Conservation (phyloP, 1,140 invertebrate species). For the Venustaconcha ellipsiformis region DNA sequence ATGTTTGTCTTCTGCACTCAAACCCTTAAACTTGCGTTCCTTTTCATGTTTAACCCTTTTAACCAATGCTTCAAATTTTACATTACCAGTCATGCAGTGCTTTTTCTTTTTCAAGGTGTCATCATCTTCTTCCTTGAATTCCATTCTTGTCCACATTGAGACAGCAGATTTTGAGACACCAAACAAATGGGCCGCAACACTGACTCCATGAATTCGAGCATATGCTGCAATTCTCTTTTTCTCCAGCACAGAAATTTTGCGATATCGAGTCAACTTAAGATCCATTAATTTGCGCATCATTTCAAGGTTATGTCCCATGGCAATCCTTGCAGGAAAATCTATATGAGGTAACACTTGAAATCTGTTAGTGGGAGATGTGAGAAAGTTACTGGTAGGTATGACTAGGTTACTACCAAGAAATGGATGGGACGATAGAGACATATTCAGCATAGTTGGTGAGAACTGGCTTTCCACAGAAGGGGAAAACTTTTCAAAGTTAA, state of each 20-base stretch:
- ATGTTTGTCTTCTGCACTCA: constrained; percentile 28
- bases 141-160: constrained; percentile 28
- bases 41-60: constrained; percentile 11
- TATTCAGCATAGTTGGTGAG: constrained; percentile 7
- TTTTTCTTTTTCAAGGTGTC: neutral
- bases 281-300: constrained; percentile 18
- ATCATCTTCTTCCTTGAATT: constrained; percentile 17
- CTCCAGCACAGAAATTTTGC: constrained; percentile 22
- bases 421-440: neutral
- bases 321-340: neutral
- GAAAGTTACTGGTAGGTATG: neutral
- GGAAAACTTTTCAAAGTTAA: neutral
- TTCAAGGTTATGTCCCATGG: constrained; percentile 18
- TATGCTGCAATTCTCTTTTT: constrained; percentile 25
- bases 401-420: neutral
- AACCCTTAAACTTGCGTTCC: constrained; percentile 21
- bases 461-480: neutral
- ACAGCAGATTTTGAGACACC: constrained; percentile 32
- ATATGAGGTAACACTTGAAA: neutral
- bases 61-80: constrained; percentile 28
- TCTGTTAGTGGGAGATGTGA: neutral
- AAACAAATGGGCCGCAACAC: constrained; percentile 12
- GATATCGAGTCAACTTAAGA: constrained; percentile 15
- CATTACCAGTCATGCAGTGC: constrained; percentile 28
- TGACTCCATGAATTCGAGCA: constrained; percentile 20